phyloP scores from a whole-genome alignment of 2,888 invertebrate species.

The Odontocolon sp. region DNA sequence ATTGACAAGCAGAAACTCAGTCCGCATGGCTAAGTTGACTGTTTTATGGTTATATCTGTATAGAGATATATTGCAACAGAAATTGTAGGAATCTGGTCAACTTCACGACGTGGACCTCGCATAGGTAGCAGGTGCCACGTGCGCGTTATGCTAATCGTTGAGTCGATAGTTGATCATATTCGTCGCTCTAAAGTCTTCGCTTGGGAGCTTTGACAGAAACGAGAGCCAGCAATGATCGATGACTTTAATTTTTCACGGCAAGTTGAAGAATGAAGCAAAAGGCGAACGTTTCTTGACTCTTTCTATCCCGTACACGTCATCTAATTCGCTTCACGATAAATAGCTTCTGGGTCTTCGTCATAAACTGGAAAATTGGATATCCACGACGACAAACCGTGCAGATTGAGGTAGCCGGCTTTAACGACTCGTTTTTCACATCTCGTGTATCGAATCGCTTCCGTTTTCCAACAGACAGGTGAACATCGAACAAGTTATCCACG shows the following conservation, averaged over 20 bases:
- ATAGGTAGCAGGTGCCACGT: slow-evolving; percentile 15
- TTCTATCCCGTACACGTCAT: slow-evolving; percentile 42
- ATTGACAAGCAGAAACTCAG: too few relatives aligned
- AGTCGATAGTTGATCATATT: slow-evolving; percentile 49
- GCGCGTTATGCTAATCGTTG: slow-evolving; percentile 43
- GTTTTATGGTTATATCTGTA: too few relatives aligned
- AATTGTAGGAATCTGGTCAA: neutral
- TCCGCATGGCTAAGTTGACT: too few relatives aligned
- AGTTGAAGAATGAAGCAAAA: slow-evolving; percentile 44
- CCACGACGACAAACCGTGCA: slow-evolving; percentile 8
- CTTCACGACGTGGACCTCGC: neutral
- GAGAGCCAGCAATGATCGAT: slow-evolving; percentile 56
- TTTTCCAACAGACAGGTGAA: neutral
- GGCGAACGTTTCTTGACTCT: slow-evolving; percentile 45
- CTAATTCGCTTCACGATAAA: slow-evolving; percentile 57
- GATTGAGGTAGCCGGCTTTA: slow-evolving; percentile 42
- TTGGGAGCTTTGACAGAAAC: slow-evolving; percentile 22
- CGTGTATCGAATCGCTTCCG: slow-evolving; percentile 12
- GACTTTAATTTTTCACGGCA: slow-evolving; percentile 61
- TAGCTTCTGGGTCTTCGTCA: slow-evolving; percentile 48
- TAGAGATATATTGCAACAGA: too few relatives aligned
- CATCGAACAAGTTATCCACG: neutral
- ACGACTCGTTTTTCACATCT: slow-evolving; percentile 51
- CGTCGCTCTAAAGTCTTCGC: slow-evolving; percentile 26
- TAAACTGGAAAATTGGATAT: slow-evolving; percentile 60